Conservation (phyloP, 2,888 invertebrate species). For the Homarus gammarus region DNA sequence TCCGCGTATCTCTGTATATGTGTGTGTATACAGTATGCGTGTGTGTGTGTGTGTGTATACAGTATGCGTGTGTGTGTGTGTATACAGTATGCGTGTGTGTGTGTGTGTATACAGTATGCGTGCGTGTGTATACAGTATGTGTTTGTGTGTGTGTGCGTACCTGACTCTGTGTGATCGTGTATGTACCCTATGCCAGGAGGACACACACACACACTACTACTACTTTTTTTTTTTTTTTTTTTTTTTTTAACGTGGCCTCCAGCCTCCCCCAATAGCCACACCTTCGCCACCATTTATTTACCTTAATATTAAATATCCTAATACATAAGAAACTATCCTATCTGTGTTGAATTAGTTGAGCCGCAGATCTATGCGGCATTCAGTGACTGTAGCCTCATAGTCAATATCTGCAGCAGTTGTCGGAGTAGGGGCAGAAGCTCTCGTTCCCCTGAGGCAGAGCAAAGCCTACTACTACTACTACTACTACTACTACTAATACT, state of each 20-base stretch:
- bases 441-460: too few relatives aligned
- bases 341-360: too few relatives aligned
- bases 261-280: not conserved
- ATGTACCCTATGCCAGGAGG: not conserved
- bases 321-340: too few relatives aligned
- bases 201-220: not conserved
- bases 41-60: conserved; percentile 27
- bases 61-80: conserved; percentile 21
- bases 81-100: conserved; percentile 25
- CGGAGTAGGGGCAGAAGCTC: too few relatives aligned
- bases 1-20: not conserved
- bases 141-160: not conserved
- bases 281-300: too few relatives aligned
- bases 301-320: too few relatives aligned
- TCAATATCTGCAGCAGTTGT: too few relatives aligned
- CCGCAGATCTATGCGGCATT: too few relatives aligned
- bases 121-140: conserved; percentile 11
- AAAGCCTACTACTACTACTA: too few relatives aligned
- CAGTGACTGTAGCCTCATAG: too few relatives aligned
- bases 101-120: too few relatives aligned
- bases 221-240: not conserved
- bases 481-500: too few relatives aligned
- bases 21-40: conserved; percentile 1
- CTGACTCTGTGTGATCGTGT: not conserved
- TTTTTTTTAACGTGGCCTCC: not conserved